Evolutionary conservation across 2,888 invertebrate genomes (phyloP).

Genomic region (Ophraella communa): DNA sequence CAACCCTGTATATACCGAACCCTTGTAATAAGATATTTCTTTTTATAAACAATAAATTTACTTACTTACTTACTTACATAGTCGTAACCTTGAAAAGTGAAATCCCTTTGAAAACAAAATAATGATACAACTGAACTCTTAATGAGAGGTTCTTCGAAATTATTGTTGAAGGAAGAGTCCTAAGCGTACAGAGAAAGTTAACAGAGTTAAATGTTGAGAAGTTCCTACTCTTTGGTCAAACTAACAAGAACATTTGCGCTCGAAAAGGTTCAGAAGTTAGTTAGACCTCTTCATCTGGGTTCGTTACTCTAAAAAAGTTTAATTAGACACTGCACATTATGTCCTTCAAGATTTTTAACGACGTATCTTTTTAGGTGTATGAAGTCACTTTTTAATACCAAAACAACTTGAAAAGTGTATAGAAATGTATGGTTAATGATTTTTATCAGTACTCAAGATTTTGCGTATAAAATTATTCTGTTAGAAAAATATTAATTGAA

Average conservation of each 20-base stretch:
- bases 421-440: no score
- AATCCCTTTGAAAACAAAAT: slow-evolving; percentile 9
- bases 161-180: slow-evolving; percentile 41
- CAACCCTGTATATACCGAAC: no score
- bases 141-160: slow-evolving; percentile 45
- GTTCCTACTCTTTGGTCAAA: slow-evolving; percentile 42
- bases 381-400: no score
- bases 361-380: no score
- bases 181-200: slow-evolving; percentile 40
- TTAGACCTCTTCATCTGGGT: slow-evolving; percentile 23
- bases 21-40: no score
- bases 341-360: no score
- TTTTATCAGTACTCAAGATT: no score
- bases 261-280: slow-evolving; percentile 36
- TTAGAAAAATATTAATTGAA: no score
- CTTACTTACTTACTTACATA: no score
- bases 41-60: no score
- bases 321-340: background rate
- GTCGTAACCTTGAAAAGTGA: background rate
- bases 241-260: slow-evolving; percentile 41
- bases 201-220: slow-evolving; percentile 44
- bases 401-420: no score
- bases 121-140: slow-evolving; percentile 38
- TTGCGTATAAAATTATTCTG: no score
- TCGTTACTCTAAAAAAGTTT: slow-evolving; percentile 17